phyloP scores from a whole-genome alignment of 2,797 vertebrate species.

The Gymnoscopelus braueri region DNA sequence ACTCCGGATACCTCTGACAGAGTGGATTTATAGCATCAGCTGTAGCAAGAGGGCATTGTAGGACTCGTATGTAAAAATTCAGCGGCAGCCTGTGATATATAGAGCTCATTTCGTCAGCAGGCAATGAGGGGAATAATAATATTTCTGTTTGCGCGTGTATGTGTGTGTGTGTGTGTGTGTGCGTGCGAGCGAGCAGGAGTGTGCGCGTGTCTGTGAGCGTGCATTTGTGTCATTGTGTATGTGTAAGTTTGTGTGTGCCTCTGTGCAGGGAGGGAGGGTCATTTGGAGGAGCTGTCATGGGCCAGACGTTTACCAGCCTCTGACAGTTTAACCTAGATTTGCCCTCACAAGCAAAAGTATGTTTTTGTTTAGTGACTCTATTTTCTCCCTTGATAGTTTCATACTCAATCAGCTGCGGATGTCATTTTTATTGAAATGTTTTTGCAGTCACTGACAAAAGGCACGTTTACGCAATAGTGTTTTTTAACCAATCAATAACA shows the following conservation, averaged over 20 bases:
- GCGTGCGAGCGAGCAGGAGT: neutral
- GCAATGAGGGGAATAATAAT: constrained; percentile 40
- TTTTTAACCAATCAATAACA: neutral
- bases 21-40: constrained; percentile 13
- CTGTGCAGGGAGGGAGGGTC: neutral
- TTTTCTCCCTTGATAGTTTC: constrained; percentile 2
- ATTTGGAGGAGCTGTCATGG: constrained; percentile 21
- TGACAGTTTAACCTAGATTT: constrained; percentile 41
- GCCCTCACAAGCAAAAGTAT: constrained; percentile 4
- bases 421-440: constrained; percentile 1
- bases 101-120: constrained; percentile 40
- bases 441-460: constrained; percentile 6
- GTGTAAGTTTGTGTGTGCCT: neutral
- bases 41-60: constrained; percentile 11
- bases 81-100: constrained; percentile 16
- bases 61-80: constrained; percentile 39
- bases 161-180: constrained; percentile 6
- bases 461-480: constrained; percentile 12
- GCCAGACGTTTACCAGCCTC: constrained; percentile 28
- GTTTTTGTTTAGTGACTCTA: constrained; percentile 9
- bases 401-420: constrained; percentile 14
- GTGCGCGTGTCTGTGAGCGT: neutral
- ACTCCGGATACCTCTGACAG: constrained; percentile 15
- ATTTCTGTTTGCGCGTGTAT: neutral
- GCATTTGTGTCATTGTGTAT: neutral